phyloP scores from a whole-genome alignment of 2,888 invertebrate genomes.

The Shargacucullia verbasci region DNA sequence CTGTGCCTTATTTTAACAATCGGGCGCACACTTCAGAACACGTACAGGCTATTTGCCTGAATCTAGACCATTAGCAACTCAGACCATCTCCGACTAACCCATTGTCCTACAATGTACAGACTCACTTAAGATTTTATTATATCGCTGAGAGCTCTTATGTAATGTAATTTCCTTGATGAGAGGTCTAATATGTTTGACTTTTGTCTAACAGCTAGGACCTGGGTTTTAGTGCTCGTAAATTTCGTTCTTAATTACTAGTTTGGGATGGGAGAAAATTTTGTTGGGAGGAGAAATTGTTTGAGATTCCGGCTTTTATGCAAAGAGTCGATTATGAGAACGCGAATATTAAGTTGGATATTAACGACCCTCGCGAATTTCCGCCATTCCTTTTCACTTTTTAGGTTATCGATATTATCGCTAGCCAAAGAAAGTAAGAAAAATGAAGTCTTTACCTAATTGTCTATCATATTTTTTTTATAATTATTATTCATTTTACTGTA shows the following conservation, averaged over 20 bases:
- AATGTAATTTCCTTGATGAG: conserved; percentile 28
- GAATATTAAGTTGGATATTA: too few species aligned
- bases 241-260: conserved; percentile 22
- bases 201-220: neutral
- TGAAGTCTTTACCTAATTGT: too few species aligned
- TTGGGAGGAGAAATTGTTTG: neutral
- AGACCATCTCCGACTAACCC: conserved; percentile 1
- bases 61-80: conserved; percentile 7
- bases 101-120: conserved; percentile 14
- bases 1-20: conserved; percentile 23
- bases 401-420: too few species aligned
- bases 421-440: too few species aligned
- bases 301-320: too few species aligned
- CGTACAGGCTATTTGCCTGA: conserved; percentile 12
- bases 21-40: conserved; percentile 5
- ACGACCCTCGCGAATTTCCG: too few species aligned
- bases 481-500: too few species aligned
- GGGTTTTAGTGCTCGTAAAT: conserved; percentile 13
- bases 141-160: conserved; percentile 4
- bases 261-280: conserved; percentile 1
- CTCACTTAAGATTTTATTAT: conserved; percentile 17
- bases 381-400: too few species aligned
- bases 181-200: conserved; percentile 6
- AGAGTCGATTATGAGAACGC: too few species aligned
- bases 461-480: too few species aligned